Conservation (phyloP, 2,113 vertebrate species). For the Amazona guildingii region DNA sequence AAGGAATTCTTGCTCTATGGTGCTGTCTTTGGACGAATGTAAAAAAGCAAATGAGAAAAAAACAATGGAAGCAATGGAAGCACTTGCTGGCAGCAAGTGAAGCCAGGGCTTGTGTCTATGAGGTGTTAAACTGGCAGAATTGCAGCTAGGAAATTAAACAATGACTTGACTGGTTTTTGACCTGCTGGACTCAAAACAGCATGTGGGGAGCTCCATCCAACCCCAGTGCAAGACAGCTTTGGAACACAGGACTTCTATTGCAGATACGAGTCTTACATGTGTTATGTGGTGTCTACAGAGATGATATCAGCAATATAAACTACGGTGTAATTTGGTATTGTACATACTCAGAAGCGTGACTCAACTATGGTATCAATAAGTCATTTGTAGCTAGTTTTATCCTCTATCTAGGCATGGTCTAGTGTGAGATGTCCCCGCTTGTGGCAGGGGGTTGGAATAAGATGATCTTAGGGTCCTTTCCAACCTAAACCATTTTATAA, state of each 20-base stretch:
- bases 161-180: background rate
- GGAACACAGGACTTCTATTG: background rate
- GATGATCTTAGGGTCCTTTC: background rate
- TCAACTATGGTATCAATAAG: background rate
- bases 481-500: background rate
- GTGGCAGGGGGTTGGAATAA: background rate
- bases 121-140: background rate
- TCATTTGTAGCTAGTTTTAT: background rate
- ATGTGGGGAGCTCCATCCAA: background rate
- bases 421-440: background rate
- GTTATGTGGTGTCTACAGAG: background rate
- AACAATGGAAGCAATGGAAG: background rate
- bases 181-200: background rate
- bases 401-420: too few species aligned
- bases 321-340: background rate
- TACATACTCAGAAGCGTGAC: fast-evolving
- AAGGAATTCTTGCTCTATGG: background rate
- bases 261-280: background rate
- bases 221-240: background rate
- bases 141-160: background rate
- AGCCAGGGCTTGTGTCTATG: background rate
- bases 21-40: background rate
- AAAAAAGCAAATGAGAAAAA: background rate
- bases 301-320: background rate
- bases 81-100: background rate